Evolutionary conservation across 2,113 vertebrate species (phyloP), one percentile per base, ranked within the genome.

Genomic region (Lepidothrix coronata): DNA sequence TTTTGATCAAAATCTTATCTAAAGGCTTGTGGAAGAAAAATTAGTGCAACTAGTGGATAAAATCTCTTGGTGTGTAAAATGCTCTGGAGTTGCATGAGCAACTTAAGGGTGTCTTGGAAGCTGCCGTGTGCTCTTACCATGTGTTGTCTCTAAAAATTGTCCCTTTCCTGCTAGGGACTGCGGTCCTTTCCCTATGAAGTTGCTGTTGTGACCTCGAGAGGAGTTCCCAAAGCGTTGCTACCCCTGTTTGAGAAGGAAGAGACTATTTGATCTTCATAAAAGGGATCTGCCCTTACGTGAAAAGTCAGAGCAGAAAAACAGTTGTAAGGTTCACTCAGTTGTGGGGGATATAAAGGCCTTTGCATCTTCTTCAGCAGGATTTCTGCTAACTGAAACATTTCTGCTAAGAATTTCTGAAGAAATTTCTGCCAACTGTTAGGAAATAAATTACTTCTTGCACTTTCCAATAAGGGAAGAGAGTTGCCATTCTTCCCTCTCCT

Each of bases 81-180:
- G 35, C 23, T 85, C 17, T 43, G 71, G 49, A 49, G 44, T 14
- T 39, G 11, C 24, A n/a, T 8, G 12, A 30, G 77, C 14, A 44
- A 46, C 18, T 17, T 8, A 30, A 1, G 4, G 46, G 35, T 76
- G 48, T 46, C 61, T 41, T 71, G 52, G 43, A 55, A n/a, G 67
- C 51, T 71, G 49, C 22, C 48, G 4, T 12, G 30, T 41, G 61
- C 33, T 1, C 0, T 30, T 54, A 19, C 1, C 21, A 3, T 5
- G 3, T 25, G 31, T 33, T 77, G 67, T 61, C 51, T 33, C 28
- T 76, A 6, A 39, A 75, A 54, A 13, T 21, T 59, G 15, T 48
- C 39, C 9, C 17, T 30, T 3, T 65, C 15, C 63, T 2, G 1
- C 35, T 9, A 5, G 58, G 23, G 11, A 37, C 65, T 33, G 31